Base-by-base conservation (phyloP, 2,797 vertebrate species). In the Pipistrellus pipistrellus region DNA sequence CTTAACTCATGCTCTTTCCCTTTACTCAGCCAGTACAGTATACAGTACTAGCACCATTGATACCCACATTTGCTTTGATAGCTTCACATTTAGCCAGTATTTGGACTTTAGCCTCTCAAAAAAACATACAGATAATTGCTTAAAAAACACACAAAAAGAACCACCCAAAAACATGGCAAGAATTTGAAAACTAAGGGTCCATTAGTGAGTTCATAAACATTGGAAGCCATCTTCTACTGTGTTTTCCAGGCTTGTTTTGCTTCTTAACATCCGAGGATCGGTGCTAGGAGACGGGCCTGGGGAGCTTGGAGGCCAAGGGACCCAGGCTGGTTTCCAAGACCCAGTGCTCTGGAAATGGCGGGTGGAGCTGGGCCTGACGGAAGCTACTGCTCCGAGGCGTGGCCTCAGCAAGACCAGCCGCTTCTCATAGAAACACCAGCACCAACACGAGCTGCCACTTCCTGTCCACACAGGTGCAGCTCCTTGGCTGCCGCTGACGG, bases 81-180 rank as follows among this genome's bases (percentile, higher is more conserved):
- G 38, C 23, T 95, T 84, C 53, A 76, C 38, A 55, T 91, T 91
- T 90, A 81, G 14, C 85, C 64, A 86, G 66, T 46, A 71, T 94
- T 85, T 90, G 87, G 21, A 72, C 72, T 76, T 90, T 38, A 92
- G 57, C 21, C 38, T 38, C 3, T 15, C 23, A n/a, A 55, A 62
- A 71, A 59, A 38, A 55, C 8, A 72, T 55, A 57, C 18, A 87
- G n/a, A 66, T 95, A 30, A 85, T 69, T 90, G 64, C 59, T 84
- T n/a, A 27, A 44, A 2, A 27, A 85, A 82, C 10, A 62, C 27
- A 14, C 12, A 62, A 13, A 62, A 27, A 55, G 53, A 55, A 23
- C 53, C 25, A 62, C 57, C 57, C 57, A 0, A 62, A 62, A 62
- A 30, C 46, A 68, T 59, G 77, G 15, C 41, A 72, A 66, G n/a